phyloP scores from a whole-genome alignment of 2,113 vertebrate species.

The Galbula dea region DNA sequence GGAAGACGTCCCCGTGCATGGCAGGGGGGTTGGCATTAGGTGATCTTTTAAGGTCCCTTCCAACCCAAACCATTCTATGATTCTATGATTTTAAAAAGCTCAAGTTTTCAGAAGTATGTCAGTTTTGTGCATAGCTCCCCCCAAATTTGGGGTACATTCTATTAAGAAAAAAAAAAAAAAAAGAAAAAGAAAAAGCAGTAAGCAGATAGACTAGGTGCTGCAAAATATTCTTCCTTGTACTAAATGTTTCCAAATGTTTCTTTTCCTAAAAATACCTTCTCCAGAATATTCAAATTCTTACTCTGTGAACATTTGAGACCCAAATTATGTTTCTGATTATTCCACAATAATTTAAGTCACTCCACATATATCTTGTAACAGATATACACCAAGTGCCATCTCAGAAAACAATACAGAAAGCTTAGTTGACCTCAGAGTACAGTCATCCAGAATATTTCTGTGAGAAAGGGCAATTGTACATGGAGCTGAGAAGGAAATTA shows the following conservation, averaged over 20 bases:
- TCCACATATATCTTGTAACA: neutral
- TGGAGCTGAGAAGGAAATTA: neutral
- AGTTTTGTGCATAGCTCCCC: neutral
- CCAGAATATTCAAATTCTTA: neutral
- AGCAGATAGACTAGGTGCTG: neutral
- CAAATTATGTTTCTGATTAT: neutral
- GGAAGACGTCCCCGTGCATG: no score
- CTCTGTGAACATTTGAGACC: neutral
- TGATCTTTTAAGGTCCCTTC: no score
- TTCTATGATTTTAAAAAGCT: neutral
- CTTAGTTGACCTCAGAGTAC: neutral
- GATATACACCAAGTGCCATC: neutral
- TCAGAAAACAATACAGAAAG: neutral
- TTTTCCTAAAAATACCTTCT: neutral
- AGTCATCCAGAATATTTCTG: neutral
- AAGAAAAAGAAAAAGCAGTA: neutral
- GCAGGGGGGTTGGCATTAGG: no score
- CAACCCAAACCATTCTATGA: no score
- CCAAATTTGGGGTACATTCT: neutral
- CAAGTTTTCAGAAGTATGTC: neutral
- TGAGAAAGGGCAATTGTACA: neutral
- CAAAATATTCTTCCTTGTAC: neutral
- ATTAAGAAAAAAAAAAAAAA: no score
- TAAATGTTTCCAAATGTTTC: neutral
- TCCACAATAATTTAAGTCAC: neutral